Evolutionary conservation across 2,888 invertebrate species (phyloP), one percentile per base, ranked within the genome.

Genomic region (Cantharis lateralis): DNA sequence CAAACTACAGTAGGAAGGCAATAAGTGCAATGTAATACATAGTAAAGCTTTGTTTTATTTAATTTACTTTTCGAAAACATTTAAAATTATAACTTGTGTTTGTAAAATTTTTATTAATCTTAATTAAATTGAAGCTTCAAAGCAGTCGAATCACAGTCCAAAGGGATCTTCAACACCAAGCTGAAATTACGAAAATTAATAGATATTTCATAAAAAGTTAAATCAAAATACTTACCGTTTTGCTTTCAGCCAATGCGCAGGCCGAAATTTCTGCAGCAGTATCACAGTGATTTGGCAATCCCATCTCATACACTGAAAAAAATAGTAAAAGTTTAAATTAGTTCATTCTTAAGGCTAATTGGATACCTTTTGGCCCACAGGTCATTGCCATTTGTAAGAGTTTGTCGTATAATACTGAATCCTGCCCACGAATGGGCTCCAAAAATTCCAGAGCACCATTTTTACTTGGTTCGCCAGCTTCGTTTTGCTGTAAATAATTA

Each of bases 351-450:
- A n/a, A 15, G 61, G 66, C 16, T n/a, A 66, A 13, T 20, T 28
- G 10, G 13, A 20, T 76, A 81, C 90, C 89, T 85, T 78, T 75
- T 24, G 84, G 85, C 75, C 86, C 88, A 82, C 90, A 90, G 0
- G 82, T 61, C 9, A 87, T 86, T 62, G 88, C 86, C 5, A 90
- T 80, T 77, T 88, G 88, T 75, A 87, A 89, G 0, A 88, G 83
- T 62, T 82, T 87, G 62, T 88, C 87, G 2, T 86, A 70, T 80
- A 87, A 87, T 0, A 82, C 81, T 1, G 85, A 77, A 20, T 89
- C 86, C 16, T 87, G 87, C 2, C 82, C 80, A 72, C 88, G 88
- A 62, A 89, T 86, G 28, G 86, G 86, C 13, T 86, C 85, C 0
- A 86, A 80, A 74, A 87, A 82, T 73, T 86, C 86, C 16, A 84